Evolutionary conservation across 2,797 vertebrate species (phyloP).

Genomic region (Schizopygopsis malacanthus): DNA sequence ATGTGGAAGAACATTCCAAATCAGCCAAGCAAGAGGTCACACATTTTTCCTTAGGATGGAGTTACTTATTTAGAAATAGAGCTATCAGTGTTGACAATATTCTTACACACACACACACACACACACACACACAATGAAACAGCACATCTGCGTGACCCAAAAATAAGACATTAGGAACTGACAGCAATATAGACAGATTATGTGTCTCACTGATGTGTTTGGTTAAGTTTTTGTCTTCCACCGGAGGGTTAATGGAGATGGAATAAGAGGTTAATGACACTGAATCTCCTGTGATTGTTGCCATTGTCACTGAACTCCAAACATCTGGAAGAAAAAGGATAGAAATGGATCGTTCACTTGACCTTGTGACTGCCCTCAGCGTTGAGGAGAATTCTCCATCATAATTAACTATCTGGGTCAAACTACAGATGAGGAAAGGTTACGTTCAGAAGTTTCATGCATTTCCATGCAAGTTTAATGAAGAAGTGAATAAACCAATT

Average conservation of each 20-base stretch:
- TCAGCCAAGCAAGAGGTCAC: background rate
- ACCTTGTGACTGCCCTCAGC: constrained; percentile 54
- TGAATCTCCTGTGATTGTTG: constrained; percentile 48
- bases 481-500: constrained; percentile 14
- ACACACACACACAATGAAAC: too few species aligned
- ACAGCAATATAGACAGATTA: constrained; percentile 49
- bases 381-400: constrained; percentile 52
- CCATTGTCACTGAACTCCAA: constrained; percentile 55
- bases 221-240: constrained; percentile 24
- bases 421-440: constrained; percentile 55
- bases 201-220: constrained; percentile 48
- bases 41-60: background rate
- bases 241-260: constrained; percentile 51
- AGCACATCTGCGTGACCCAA: constrained; percentile 47
- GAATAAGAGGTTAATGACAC: constrained; percentile 50
- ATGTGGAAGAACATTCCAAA: background rate
- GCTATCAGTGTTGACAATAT: constrained; percentile 24
- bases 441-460: constrained; percentile 48
- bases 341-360: constrained; percentile 44
- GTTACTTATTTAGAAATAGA: background rate
- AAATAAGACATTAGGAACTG: constrained; percentile 42
- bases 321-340: constrained; percentile 54
- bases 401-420: constrained; percentile 62
- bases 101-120: constrained; percentile 12
- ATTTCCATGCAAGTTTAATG: constrained; percentile 33